Evolutionary conservation across 2,888 invertebrate species (phyloP).

Genomic region (Campaea margaritaria): DNA sequence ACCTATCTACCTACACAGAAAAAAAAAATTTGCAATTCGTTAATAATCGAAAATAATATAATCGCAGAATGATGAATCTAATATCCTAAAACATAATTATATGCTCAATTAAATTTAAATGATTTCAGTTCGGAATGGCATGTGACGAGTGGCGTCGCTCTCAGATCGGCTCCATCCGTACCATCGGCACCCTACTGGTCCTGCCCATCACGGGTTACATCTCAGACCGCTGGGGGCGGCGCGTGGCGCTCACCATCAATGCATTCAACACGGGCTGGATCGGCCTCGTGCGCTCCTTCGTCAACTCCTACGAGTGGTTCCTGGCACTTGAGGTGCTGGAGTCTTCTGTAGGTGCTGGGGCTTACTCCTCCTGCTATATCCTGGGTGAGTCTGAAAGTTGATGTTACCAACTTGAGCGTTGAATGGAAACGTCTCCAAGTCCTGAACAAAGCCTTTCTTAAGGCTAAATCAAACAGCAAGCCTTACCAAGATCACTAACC

Average conservation of each 20-base stretch:
- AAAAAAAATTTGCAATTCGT: no score
- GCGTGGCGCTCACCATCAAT: constrained; percentile 85
- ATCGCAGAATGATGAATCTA: no score
- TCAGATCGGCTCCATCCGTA: constrained; percentile 90
- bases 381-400: constrained; percentile 78
- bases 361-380: constrained; percentile 90
- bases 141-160: constrained; percentile 90
- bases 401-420: not conserved
- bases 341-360: constrained; percentile 88
- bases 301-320: constrained; percentile 89
- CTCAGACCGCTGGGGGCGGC: constrained; percentile 90
- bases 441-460: no score
- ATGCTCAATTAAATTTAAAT: no score
- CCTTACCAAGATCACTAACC: no score
- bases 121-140: constrained; percentile 85
- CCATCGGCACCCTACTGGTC: constrained; percentile 89
- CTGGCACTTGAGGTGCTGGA: constrained; percentile 89
- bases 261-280: constrained; percentile 87
- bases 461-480: no score
- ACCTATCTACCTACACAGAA: no score
- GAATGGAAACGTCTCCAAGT: not conserved
- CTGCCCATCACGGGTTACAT: constrained; percentile 89
- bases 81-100: no score
- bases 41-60: no score
- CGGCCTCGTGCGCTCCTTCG: constrained; percentile 88